Conservation (phyloP, 2,113 vertebrate species). For the Diphyllodes magnificus region DNA sequence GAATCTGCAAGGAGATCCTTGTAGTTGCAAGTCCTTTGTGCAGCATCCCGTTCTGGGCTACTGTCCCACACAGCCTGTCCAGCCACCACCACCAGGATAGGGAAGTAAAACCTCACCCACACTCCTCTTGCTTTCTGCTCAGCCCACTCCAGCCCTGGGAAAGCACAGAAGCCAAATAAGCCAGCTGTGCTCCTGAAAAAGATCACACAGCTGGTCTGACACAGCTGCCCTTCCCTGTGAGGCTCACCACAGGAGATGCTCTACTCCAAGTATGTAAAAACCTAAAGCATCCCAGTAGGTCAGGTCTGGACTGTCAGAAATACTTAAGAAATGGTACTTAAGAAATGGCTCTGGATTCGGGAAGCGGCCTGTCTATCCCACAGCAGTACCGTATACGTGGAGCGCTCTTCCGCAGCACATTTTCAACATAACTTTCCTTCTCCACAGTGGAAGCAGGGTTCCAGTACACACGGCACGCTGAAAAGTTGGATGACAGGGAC, state of each 20-base stretch:
- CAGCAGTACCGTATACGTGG: slow-evolving; percentile 71
- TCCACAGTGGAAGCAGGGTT: slow-evolving; percentile 51
- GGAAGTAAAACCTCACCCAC: not conserved
- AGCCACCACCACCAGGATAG: not conserved
- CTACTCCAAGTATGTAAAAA: not conserved
- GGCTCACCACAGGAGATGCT: not conserved
- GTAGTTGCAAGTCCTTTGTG: not conserved
- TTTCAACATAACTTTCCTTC: slow-evolving; percentile 48
- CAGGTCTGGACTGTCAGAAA: not conserved
- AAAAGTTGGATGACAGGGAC: slow-evolving; percentile 75
- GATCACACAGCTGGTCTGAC: not conserved
- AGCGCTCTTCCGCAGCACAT: slow-evolving; percentile 62
- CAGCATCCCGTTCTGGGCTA: not conserved
- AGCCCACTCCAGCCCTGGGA: not conserved
- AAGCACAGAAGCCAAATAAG: not conserved
- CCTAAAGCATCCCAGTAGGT: not conserved
- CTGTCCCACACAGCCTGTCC: not conserved
- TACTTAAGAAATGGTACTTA: not conserved
- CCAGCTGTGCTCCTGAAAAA: not conserved
- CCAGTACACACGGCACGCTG: slow-evolving; percentile 81
- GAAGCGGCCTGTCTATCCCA: not conserved
- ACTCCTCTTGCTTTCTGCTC: not conserved
- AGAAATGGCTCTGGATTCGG: not conserved
- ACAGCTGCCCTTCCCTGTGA: not conserved
- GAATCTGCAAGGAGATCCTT: not conserved